Evolutionary conservation across 2,888 invertebrate genomes (phyloP).

Genomic region (Ephialtes manifestator): DNA sequence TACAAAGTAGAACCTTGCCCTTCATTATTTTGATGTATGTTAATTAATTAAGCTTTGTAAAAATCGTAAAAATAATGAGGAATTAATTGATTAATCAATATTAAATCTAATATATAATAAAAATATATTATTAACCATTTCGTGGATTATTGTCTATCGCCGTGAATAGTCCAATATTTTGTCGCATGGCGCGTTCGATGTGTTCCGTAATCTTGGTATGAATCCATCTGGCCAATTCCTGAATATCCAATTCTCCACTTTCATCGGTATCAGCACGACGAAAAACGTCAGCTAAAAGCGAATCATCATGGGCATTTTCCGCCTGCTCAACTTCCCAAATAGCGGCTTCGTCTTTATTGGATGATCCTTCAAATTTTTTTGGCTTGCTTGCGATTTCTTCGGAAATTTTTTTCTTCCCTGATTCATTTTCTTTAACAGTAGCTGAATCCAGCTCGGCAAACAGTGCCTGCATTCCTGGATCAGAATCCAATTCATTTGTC

Average conservation of each 20-base stretch:
- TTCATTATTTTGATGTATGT: too few species aligned
- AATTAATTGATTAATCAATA: too few species aligned
- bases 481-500: conserved; percentile 63
- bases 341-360: conserved; percentile 15
- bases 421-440: conserved; percentile 59
- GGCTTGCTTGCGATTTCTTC: not conserved
- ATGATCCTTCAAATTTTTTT: not conserved
- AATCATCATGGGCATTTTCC: conserved; percentile 73
- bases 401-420: not conserved
- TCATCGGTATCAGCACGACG: conserved; percentile 88
- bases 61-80: too few species aligned
- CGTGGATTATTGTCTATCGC: conserved; percentile 89
- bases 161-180: conserved; percentile 90
- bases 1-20: too few species aligned
- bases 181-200: conserved; percentile 89
- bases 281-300: conserved; percentile 81
- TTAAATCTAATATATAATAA: not conserved
- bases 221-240: conserved; percentile 90
- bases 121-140: conserved; percentile 86
- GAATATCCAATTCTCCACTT: conserved; percentile 88
- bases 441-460: conserved; percentile 79
- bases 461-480: conserved; percentile 75
- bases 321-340: conserved; percentile 67
- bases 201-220: conserved; percentile 90
- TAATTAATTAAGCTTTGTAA: too few species aligned